phyloP scores from a whole-genome alignment of 1,140 invertebrate species.

The Plutomurus gul region DNA sequence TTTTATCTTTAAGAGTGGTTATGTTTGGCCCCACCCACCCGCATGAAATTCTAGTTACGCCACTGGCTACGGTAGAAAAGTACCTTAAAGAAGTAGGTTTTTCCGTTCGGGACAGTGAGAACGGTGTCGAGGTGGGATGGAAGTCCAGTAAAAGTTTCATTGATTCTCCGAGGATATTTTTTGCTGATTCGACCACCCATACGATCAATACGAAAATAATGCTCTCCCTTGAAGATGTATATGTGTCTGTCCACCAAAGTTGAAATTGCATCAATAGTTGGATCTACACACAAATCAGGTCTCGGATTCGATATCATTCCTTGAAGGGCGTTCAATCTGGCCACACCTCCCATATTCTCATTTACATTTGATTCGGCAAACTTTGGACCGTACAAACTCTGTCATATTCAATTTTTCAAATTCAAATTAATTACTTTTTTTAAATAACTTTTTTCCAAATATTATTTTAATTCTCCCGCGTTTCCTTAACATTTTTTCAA shows the following conservation, averaged over 20 bases:
- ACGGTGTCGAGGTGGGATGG: slow-evolving; percentile 80
- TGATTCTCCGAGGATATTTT: slow-evolving; percentile 79
- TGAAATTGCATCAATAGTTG: slow-evolving; percentile 82
- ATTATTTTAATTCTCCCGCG: too few relatives aligned
- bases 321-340: background rate
- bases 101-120: slow-evolving; percentile 59
- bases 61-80: too few relatives aligned
- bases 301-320: background rate
- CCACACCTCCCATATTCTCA: slow-evolving; percentile 62
- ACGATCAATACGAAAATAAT: background rate
- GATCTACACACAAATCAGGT: slow-evolving; percentile 72
- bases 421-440: too few relatives aligned
- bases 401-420: background rate
- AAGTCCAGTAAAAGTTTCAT: slow-evolving; percentile 77
- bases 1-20: too few relatives aligned
- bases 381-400: background rate
- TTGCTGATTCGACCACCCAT: background rate
- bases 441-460: too few relatives aligned
- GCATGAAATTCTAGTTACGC: too few relatives aligned
- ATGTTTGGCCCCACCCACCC: too few relatives aligned
- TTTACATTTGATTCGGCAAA: slow-evolving; percentile 59
- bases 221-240: slow-evolving; percentile 81
- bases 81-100: slow-evolving; percentile 62
- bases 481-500: too few relatives aligned
- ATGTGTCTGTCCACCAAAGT: slow-evolving; percentile 76